These are phyloP conservation scores for Lottia gigantea DNA, from an alignment of 2,888 invertebrate species.

Conservation along the genomic window DNA sequence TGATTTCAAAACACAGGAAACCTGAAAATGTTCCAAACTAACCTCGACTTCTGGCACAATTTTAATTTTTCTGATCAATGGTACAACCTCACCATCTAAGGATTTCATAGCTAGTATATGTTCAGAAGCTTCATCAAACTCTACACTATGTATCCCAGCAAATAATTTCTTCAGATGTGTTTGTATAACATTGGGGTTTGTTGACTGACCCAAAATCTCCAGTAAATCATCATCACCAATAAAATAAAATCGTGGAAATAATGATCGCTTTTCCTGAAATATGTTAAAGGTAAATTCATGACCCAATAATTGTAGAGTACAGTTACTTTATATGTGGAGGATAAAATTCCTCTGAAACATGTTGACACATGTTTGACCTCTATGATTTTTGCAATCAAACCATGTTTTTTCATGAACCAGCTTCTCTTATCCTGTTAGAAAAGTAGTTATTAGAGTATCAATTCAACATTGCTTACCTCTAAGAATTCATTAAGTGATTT, in stretches of 20 bases:
- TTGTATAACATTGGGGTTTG: slow-evolving; percentile 89
- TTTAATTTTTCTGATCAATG: slow-evolving; percentile 77
- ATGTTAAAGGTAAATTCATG: no score
- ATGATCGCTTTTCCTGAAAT: slow-evolving; percentile 86
- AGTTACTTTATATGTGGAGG: background rate
- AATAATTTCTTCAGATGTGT: slow-evolving; percentile 95
- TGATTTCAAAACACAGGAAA: no score
- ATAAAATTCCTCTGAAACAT: no score
- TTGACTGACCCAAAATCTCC: slow-evolving; percentile 93
- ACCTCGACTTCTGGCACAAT: slow-evolving; percentile 85
- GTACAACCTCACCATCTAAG: slow-evolving; percentile 80
- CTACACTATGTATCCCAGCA: slow-evolving; percentile 76
- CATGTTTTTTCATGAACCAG: no score
- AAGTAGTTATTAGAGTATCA: no score
- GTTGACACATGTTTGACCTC: no score
- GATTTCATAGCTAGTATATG: slow-evolving; percentile 80
- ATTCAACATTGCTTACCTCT: slow-evolving; percentile 73
- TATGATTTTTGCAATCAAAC: no score
- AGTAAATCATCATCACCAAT: slow-evolving; percentile 97
- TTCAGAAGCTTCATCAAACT: slow-evolving; percentile 74
- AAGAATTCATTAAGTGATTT: slow-evolving; percentile 93
- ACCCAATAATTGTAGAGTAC: no score
- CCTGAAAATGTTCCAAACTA: no score
- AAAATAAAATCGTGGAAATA: slow-evolving; percentile 96
- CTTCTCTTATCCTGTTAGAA: no score